Conservation (phyloP, 2,888 invertebrate species). For the Apodemia mormo region DNA sequence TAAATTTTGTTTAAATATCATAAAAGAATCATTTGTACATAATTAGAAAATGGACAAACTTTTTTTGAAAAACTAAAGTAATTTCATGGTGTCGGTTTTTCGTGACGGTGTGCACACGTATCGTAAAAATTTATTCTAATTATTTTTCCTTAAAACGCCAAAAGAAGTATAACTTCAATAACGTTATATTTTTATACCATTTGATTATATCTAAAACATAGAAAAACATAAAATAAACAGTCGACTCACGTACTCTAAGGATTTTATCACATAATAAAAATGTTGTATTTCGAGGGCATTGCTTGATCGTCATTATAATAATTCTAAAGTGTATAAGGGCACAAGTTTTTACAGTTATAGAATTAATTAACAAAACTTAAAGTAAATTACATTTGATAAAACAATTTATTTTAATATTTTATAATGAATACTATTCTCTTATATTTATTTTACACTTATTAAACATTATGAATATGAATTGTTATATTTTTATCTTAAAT, state of each 20-base stretch:
- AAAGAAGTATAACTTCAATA: too few species aligned
- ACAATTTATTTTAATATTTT: slow-evolving; percentile 39
- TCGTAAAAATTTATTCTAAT: too few species aligned
- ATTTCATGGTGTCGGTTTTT: too few species aligned
- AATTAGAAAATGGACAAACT: too few species aligned
- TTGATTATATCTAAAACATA: neutral
- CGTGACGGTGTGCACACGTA: too few species aligned
- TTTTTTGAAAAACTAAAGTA: too few species aligned
- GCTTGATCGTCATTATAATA: slow-evolving; percentile 19
- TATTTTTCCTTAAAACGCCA: too few species aligned
- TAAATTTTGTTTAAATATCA: too few species aligned
- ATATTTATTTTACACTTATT: slow-evolving; percentile 16
- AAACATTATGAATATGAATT: slow-evolving; percentile 7
- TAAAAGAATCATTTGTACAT: too few species aligned
- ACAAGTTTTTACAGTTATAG: slow-evolving; percentile 36
- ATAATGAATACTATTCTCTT: slow-evolving; percentile 64
- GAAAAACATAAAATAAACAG: neutral
- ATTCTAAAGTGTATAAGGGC: slow-evolving; percentile 49
- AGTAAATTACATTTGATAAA: too few species aligned
- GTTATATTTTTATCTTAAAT: neutral
- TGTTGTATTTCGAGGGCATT: neutral
- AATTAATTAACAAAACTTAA: too few species aligned
- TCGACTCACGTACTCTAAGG: neutral
- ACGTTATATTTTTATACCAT: neutral
- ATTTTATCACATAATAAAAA: neutral